Percentiles rank a stretch among this genome's conserved stretches.
Evolutionary conservation across 2,888 invertebrate genomes (phyloP).

Genomic region (Glyphotaelius pellucidus): DNA sequence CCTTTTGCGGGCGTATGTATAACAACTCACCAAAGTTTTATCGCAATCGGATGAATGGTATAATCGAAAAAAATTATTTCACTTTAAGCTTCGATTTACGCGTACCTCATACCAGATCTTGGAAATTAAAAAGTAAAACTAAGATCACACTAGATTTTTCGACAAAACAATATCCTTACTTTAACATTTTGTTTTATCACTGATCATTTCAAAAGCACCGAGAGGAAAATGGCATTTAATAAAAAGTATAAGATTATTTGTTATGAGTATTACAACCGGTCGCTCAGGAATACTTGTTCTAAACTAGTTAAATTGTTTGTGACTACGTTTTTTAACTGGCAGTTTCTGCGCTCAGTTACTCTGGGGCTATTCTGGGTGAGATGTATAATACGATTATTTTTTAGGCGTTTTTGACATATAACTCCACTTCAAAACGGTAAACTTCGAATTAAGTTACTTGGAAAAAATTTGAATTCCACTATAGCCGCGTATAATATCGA

Average conservation of each 20-base stretch:
- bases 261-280: neutral
- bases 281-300: neutral
- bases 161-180: neutral
- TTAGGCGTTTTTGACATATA: neutral
- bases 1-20: too few relatives aligned
- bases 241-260: too few relatives aligned
- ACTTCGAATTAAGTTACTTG: too few relatives aligned
- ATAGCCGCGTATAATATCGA: too few relatives aligned
- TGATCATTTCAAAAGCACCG: too few relatives aligned
- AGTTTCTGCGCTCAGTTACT: neutral
- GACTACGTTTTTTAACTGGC: neutral
- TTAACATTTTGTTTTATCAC: too few relatives aligned
- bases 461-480: too few relatives aligned
- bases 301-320: neutral
- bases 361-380: neutral
- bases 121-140: neutral
- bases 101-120: neutral
- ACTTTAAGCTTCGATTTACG: neutral
- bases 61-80: too few relatives aligned
- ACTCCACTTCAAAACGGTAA: neutral
- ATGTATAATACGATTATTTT: neutral
- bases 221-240: too few relatives aligned
- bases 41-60: too few relatives aligned
- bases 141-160: neutral
- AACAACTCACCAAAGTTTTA: too few relatives aligned